Conservation (phyloP, 2,113 vertebrate genomes). For the Ramphastos sulfuratus region DNA sequence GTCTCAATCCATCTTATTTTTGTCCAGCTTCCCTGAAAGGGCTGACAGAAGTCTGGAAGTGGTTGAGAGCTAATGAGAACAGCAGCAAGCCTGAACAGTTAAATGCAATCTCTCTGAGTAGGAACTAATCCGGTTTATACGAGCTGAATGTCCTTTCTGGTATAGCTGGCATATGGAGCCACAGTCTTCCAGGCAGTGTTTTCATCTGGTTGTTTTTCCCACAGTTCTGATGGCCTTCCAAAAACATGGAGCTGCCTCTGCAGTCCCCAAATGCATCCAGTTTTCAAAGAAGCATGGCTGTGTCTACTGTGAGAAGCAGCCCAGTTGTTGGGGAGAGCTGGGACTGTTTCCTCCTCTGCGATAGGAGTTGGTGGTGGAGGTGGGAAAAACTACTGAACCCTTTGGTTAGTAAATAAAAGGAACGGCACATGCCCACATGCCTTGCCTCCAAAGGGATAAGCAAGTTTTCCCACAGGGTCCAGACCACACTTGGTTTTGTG, state of each 20-base stretch:
- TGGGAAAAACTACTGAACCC: background rate
- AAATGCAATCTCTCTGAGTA: background rate
- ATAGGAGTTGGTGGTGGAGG: background rate
- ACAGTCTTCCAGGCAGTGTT: background rate
- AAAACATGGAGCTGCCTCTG: background rate
- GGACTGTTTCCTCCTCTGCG: background rate
- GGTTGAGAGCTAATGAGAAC: background rate
- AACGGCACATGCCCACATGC: background rate
- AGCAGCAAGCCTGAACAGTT: background rate
- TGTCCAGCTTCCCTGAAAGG: background rate
- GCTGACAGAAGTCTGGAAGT: background rate
- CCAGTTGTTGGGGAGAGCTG: background rate
- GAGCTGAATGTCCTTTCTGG: background rate
- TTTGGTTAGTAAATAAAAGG: background rate
- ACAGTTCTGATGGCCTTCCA: background rate
- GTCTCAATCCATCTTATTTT: background rate
- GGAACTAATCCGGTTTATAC: slow-evolving; percentile 17
- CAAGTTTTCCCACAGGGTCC: background rate
- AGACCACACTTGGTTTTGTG: background rate
- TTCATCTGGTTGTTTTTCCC: background rate
- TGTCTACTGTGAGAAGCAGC: background rate
- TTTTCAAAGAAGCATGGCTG: background rate
- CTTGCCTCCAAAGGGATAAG: background rate
- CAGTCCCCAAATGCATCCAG: accelerated
- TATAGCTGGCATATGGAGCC: background rate